Conservation (phyloP, 2,113 vertebrate species). For the Vicugna pacos region DNA sequence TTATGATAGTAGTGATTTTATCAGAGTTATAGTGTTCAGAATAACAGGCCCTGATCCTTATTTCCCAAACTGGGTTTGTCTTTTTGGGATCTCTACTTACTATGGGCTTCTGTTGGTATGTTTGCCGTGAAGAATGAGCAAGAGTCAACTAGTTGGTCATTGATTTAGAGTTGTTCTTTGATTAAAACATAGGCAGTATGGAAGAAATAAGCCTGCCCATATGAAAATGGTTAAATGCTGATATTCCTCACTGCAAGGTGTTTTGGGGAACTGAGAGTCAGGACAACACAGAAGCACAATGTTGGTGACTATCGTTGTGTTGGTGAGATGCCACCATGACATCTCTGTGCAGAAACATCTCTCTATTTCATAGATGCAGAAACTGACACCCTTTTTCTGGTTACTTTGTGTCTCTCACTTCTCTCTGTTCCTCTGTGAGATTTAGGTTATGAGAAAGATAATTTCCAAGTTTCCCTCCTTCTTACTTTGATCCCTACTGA, state of each 20-base stretch:
- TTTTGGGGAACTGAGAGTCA: neutral
- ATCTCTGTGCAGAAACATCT: neutral
- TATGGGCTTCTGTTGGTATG: neutral
- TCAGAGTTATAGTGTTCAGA: neutral
- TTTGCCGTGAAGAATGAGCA: neutral
- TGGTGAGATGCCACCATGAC: neutral
- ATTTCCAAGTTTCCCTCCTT: neutral
- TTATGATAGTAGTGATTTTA: neutral
- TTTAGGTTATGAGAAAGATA: neutral
- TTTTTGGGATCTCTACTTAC: neutral
- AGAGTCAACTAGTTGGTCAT: neutral
- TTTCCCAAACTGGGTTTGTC: neutral
- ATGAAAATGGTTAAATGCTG: neutral
- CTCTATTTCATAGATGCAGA: neutral
- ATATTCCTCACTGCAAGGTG: neutral
- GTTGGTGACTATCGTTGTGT: neutral
- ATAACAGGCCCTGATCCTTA: neutral
- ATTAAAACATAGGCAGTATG: neutral
- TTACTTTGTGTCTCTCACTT: neutral
- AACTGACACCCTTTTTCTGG: neutral
- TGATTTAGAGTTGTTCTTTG: neutral
- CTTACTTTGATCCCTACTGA: neutral
- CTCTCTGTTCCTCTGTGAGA: neutral
- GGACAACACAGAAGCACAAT: neutral
- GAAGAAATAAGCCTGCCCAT: neutral